phyloP scores from a whole-genome alignment of 2,113 vertebrate species.

The Lamprologus tigripictilis region DNA sequence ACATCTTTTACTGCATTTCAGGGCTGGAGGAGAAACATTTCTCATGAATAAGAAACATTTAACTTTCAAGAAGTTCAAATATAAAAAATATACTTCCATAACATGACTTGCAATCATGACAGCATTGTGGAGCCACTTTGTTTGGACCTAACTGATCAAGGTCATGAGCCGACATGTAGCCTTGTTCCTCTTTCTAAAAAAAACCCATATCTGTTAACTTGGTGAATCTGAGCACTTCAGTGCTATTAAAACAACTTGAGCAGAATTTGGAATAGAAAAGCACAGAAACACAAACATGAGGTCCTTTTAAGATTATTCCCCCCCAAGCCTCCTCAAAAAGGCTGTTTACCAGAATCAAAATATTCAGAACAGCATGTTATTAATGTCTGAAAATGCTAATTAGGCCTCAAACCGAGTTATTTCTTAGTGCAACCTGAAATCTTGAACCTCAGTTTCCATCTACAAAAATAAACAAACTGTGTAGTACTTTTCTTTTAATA shows the following conservation, averaged over 20 bases:
- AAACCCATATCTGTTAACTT: neutral
- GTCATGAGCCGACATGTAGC: neutral
- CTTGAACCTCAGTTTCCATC: neutral
- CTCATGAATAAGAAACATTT: neutral
- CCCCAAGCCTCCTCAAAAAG: neutral
- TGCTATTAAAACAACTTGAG: neutral
- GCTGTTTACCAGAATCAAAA: neutral
- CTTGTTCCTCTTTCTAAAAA: neutral
- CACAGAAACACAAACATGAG: neutral
- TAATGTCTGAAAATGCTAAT: neutral
- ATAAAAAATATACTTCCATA: neutral
- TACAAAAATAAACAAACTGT: neutral
- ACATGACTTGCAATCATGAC: neutral
- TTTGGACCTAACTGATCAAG: neutral
- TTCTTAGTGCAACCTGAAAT: neutral
- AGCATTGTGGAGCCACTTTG: neutral
- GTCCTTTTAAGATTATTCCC: neutral
- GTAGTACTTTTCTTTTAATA: neutral
- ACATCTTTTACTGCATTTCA: neutral
- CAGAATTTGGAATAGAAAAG: neutral
- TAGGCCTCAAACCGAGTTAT: accelerated
- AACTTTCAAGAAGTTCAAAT: neutral
- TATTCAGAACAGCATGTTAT: neutral
- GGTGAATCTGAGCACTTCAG: neutral
- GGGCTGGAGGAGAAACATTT: neutral